Conservation (phyloP, 2,888 invertebrate genomes). For the Acanthosepion pharaonis region DNA sequence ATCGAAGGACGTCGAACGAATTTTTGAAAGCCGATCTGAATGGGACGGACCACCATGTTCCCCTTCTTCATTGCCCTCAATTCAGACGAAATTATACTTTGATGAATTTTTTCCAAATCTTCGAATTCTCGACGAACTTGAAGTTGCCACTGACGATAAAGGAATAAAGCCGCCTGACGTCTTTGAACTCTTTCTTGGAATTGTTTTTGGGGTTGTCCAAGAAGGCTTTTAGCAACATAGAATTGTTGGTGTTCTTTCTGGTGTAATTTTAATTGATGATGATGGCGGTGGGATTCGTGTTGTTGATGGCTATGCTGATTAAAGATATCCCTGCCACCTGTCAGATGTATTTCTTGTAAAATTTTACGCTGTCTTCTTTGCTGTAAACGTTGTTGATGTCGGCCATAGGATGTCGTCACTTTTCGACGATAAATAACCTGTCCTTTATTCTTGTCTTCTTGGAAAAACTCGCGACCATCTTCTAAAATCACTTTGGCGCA, state of each 20-base stretch:
- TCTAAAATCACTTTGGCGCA: neutral
- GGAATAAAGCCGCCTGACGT: neutral
- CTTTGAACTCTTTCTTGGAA: constrained; percentile 15
- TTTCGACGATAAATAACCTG: neutral
- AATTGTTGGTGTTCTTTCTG: constrained; percentile 1
- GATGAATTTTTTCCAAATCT: neutral
- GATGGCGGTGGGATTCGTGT: neutral
- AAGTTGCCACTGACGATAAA: constrained; percentile 24
- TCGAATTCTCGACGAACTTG: constrained; percentile 37
- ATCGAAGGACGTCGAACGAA: neutral
- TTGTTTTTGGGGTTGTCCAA: neutral
- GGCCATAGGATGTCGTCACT: neutral
- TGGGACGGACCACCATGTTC: neutral
- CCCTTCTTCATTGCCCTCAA: neutral
- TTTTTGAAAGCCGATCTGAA: neutral
- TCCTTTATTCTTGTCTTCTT: neutral
- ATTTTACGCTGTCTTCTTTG: neutral
- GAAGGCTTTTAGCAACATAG: neutral
- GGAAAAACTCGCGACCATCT: neutral
- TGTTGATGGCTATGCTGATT: neutral
- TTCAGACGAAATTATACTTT: neutral
- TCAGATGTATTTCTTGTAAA: neutral
- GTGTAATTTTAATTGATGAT: neutral
- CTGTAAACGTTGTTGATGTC: neutral
- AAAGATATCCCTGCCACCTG: neutral